Conservation (phyloP, 2,113 vertebrate genomes). For the Nicator chloris region DNA sequence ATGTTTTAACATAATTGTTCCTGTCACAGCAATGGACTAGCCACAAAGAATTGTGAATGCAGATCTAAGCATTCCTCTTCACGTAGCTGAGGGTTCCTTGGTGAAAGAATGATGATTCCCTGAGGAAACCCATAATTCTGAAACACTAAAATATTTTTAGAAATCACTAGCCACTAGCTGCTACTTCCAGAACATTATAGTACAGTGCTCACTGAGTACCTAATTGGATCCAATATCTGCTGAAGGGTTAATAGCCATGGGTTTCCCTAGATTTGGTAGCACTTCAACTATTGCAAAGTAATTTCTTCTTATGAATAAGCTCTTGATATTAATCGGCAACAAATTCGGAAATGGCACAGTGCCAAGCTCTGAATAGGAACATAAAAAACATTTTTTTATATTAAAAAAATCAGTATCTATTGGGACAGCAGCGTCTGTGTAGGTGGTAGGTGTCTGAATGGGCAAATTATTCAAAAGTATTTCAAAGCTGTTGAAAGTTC, state of each 20-base stretch:
- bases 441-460: neutral
- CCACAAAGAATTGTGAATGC: neutral
- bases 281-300: neutral
- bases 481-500: neutral
- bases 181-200: neutral
- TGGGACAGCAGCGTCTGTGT: neutral
- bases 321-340: neutral
- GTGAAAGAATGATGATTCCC: neutral
- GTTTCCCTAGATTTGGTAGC: neutral
- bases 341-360: neutral
- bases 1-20: accelerated
- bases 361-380: neutral
- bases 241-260: neutral
- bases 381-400: no score
- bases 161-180: neutral
- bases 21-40: neutral
- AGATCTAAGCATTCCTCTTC: neutral
- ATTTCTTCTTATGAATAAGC: neutral
- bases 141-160: neutral
- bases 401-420: neutral
- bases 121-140: neutral
- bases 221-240: neutral
- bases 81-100: accelerated
- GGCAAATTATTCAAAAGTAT: neutral
- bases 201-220: neutral